phyloP scores from a whole-genome alignment of 2,797 vertebrate species.

The Stomatorhinus walkeri region DNA sequence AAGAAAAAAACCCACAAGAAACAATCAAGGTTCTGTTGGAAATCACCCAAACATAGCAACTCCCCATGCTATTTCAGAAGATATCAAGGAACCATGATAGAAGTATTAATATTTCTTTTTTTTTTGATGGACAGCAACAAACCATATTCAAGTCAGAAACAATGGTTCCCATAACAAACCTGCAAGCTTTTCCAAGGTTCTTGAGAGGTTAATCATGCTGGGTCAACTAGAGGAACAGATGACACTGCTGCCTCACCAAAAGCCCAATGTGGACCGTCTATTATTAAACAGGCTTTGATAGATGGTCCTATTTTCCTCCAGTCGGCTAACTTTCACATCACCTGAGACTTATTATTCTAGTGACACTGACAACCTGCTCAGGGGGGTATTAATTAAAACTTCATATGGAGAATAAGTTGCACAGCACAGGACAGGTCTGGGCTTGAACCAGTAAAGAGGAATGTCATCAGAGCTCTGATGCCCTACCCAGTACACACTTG shows the following conservation, averaged over 20 bases:
- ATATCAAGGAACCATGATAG: neutral
- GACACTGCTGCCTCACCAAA: constrained; percentile 33
- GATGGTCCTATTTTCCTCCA: constrained; percentile 37
- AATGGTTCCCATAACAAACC: neutral
- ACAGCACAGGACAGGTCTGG: neutral
- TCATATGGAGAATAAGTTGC: constrained; percentile 19
- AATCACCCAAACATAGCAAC: neutral
- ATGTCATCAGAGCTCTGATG: neutral
- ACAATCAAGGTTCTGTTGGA: neutral
- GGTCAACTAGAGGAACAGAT: constrained; percentile 29
- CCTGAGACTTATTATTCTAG: constrained; percentile 41
- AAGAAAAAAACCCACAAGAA: neutral
- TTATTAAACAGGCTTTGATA: constrained; percentile 50
- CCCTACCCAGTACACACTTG: neutral
- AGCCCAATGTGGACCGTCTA: constrained; percentile 40
- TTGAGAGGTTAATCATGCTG: constrained; percentile 24
- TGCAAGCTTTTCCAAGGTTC: neutral
- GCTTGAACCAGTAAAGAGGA: constrained; percentile 3
- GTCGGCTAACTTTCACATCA: constrained; percentile 37
- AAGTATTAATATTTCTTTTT: neutral
- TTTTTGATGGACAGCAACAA: neutral
- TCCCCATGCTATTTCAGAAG: neutral
- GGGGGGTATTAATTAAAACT: constrained; percentile 50
- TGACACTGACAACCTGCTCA: constrained; percentile 36
- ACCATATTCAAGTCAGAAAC: neutral